Conservation (phyloP, 2,797 vertebrate species). For the Lepilemur septentrionalis region DNA sequence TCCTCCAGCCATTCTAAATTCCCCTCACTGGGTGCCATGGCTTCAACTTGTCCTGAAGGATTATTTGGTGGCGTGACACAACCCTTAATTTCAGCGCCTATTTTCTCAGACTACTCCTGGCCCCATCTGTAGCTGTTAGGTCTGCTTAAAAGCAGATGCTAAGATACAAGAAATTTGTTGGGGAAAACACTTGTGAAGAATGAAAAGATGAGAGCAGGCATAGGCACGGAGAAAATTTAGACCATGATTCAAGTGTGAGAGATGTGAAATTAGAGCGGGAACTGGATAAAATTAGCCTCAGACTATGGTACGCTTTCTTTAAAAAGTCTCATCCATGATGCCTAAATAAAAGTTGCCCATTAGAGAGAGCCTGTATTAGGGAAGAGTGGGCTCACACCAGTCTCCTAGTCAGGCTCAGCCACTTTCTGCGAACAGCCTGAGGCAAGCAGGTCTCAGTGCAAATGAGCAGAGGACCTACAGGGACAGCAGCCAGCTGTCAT, state of each 20-base stretch:
- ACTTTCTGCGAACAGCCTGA: background rate
- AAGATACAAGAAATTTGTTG: background rate
- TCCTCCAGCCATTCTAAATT: background rate
- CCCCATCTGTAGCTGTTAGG: background rate
- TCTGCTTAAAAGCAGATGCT: background rate
- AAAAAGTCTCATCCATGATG: background rate
- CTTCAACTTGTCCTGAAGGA: background rate
- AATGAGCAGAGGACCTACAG: background rate
- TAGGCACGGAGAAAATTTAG: background rate
- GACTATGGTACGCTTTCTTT: no score
- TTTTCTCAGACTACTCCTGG: background rate
- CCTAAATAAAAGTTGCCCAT: background rate
- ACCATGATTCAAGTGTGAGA: background rate
- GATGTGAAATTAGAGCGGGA: background rate
- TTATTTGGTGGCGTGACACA: background rate
- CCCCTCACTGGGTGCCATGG: background rate
- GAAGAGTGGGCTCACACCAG: background rate
- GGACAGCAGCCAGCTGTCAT: background rate
- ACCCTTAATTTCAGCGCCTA: background rate
- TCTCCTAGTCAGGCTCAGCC: background rate
- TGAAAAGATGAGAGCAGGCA: background rate
- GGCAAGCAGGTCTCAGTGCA: background rate
- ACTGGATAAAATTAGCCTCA: background rate
- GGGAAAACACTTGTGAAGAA: background rate
- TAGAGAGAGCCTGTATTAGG: background rate